phyloP scores from a whole-genome alignment of 2,888 invertebrate genomes.

The Dolichopus griseipennis region DNA sequence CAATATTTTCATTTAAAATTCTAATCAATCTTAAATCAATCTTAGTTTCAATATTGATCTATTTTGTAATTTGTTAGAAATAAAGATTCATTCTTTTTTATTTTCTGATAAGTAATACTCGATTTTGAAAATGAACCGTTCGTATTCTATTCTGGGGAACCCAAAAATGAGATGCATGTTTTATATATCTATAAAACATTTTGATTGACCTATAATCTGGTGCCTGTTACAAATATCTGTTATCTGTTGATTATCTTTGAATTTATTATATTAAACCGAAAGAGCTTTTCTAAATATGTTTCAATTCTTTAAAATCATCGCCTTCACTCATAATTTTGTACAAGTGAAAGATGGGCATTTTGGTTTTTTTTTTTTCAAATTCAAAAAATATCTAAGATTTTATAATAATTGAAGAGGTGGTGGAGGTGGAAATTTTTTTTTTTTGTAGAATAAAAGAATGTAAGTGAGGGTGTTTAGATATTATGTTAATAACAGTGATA shows the following conservation, averaged over 20 bases:
- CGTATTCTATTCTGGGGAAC: not conserved
- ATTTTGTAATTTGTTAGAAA: no score
- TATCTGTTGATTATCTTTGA: not conserved
- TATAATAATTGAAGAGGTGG: not conserved
- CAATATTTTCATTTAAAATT: no score
- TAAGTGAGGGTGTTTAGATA: not conserved
- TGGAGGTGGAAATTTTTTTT: not conserved
- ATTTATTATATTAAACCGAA: no score
- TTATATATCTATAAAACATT: not conserved
- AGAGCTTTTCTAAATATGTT: not conserved
- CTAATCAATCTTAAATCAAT: no score
- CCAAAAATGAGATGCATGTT: not conserved
- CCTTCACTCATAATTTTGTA: not conserved
- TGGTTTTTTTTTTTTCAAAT: not conserved
- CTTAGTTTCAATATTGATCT: no score
- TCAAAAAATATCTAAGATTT: not conserved
- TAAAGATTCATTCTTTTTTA: no score
- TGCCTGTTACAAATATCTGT: not conserved
- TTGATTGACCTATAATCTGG: not conserved
- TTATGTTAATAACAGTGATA: no score
- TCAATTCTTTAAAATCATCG: not conserved
- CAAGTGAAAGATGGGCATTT: no score
- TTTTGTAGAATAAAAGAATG: not conserved
- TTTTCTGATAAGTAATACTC: no score
- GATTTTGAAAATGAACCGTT: not conserved